Conservation (phyloP, 2,113 vertebrate species). For the Tapirus terrestris region DNA sequence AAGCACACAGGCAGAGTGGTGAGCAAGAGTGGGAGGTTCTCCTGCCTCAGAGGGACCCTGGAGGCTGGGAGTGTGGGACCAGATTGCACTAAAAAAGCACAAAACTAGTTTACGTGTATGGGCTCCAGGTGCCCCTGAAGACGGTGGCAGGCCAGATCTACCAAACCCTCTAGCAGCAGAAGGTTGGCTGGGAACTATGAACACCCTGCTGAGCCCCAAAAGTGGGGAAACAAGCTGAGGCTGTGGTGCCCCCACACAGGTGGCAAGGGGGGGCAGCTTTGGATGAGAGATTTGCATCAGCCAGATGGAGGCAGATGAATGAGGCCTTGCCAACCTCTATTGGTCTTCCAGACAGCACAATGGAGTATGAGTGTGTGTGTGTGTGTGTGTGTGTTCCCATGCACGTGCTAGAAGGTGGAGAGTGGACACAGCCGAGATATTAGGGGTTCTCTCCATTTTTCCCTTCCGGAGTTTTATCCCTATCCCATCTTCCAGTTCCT, state of each 20-base stretch:
- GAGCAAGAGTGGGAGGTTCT: background rate
- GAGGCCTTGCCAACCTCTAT: background rate
- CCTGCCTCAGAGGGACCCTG: background rate
- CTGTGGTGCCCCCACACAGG: too few relatives aligned
- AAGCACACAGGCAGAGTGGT: conserved; percentile 18
- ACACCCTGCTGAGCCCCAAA: background rate
- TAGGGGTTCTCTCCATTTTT: background rate
- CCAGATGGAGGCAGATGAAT: background rate
- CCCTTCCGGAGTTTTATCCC: background rate
- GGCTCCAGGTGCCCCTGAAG: background rate
- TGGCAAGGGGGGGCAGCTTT: background rate
- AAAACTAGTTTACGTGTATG: rapidly evolving
- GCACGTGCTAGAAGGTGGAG: background rate
- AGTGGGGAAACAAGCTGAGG: background rate
- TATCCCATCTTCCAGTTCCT: background rate
- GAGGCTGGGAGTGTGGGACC: background rate
- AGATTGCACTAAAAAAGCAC: background rate
- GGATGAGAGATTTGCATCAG: background rate
- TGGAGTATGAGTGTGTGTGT: background rate
- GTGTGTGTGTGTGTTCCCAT: background rate
- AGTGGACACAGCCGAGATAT: too few relatives aligned
- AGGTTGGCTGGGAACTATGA: background rate
- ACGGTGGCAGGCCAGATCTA: background rate
- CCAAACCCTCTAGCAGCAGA: background rate
- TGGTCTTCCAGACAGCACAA: background rate